Evolutionary conservation across 2,113 vertebrate genomes (phyloP), one percentile per base, ranked within the genome.

Genomic region (Zosterops japonicus): DNA sequence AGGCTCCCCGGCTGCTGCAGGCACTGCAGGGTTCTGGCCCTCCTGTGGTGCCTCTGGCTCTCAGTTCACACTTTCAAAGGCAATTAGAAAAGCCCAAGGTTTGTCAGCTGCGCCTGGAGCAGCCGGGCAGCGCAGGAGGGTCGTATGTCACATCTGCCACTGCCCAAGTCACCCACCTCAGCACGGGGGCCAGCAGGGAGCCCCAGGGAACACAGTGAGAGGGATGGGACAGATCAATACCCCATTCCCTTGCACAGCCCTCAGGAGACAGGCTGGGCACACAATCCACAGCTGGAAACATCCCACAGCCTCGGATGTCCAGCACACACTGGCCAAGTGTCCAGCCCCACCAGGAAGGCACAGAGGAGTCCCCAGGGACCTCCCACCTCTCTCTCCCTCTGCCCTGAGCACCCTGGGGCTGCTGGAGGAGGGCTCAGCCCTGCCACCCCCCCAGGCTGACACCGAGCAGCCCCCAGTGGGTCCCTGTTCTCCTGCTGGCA

Each of bases 241-340:
- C 33, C 0, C 0, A 14, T 6, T n/a, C 33, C 25, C 35, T 27
- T 1, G 0, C 0, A 0, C 47, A 78, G 74, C 59, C 67, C 33
- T 27, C 5, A 8, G 47, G 56, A 49, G 46, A 14, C 12, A 11
- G 31, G 39, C 31, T 1, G 16, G 29, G 33, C 11, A 6, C 36
- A 63, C 33, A 2, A 9, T 12, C 46, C 27, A 7, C 39, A 31
- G 55, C 28, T 42, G 42, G 42, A 47, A 68, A 42, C 1, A 6
- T 1, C 5, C 79, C 21, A 15, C 53, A 68, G 67, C 63, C 68
- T 5, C 23, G 0, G 47, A 7, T 19, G 71, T 28, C 35, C 65
- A 36, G 29, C 5, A 2, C 46, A 1, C 1, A 12, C 28, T 4
- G 11, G 31, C n/a, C 2, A 3, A 67, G 24, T 0, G 1, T 31